These are phyloP conservation scores for Saccopteryx leptura DNA, from an alignment of 2,113 vertebrate species.

Conservation along the genomic window DNA sequence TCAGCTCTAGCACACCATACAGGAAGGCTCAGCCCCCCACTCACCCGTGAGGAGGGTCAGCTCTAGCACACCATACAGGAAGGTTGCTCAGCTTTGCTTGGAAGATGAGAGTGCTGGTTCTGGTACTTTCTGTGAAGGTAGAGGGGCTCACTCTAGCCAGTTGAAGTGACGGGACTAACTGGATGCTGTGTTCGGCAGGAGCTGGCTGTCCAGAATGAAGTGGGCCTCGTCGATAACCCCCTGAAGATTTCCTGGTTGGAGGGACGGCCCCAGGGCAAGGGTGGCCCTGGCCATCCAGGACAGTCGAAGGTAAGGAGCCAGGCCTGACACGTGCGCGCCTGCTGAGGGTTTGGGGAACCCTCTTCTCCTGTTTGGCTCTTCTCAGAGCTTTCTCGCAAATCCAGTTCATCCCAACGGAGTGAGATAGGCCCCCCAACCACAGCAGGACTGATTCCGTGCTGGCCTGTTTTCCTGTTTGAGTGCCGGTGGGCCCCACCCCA, in stretches of 20 bases:
- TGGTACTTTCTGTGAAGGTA: not conserved
- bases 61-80: not conserved
- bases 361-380: not conserved
- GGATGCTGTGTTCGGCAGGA: conserved; percentile 89
- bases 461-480: not conserved
- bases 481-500: too few relatives aligned
- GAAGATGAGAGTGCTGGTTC: not conserved
- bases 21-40: not conserved
- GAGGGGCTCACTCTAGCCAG: not conserved
- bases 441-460: not conserved
- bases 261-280: conserved; percentile 87
- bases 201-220: conserved; percentile 95
- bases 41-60: not conserved
- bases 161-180: not conserved
- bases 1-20: not conserved
- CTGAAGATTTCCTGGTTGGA: conserved; percentile 97
- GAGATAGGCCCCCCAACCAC: not conserved
- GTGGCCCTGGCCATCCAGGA: conserved; percentile 69
- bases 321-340: not conserved
- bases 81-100: not conserved
- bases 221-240: conserved; percentile 93
- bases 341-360: not conserved
- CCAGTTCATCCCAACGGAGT: not conserved
- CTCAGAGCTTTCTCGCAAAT: not conserved
- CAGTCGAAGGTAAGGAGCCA: conserved; percentile 90